phyloP scores from a whole-genome alignment of 2,888 invertebrate species.

The Orthosia incerta region DNA sequence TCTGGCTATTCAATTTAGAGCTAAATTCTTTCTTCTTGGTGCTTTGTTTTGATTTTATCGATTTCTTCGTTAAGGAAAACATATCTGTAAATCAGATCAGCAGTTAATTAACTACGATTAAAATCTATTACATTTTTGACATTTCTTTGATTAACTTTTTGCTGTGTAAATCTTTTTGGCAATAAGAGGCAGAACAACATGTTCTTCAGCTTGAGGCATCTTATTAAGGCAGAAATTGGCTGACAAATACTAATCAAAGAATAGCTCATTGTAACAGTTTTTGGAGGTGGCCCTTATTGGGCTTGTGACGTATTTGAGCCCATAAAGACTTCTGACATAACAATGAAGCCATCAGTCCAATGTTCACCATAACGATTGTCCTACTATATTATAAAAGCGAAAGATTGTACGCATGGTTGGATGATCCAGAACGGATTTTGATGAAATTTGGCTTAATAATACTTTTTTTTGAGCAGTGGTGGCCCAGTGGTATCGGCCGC shows the following conservation, averaged over 20 bases:
- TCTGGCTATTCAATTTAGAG: slow-evolving; percentile 38
- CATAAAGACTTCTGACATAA: slow-evolving; percentile 17
- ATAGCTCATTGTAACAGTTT: slow-evolving; percentile 39
- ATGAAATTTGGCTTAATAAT: no score
- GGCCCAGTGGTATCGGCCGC: no score
- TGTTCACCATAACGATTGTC: neutral
- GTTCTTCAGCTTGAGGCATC: neutral
- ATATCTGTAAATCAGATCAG: neutral
- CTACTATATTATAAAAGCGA: no score
- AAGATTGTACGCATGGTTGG: no score
- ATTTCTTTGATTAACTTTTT: neutral
- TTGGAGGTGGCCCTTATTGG: slow-evolving; percentile 30
- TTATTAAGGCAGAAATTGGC: no score
- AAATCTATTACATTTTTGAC: neutral
- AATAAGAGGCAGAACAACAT: neutral
- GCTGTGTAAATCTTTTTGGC: neutral
- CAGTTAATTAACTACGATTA: slow-evolving; percentile 4
- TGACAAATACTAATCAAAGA: no score
- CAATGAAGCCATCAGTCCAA: slow-evolving; percentile 9
- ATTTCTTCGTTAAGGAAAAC: slow-evolving; percentile 37
- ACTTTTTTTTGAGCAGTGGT: no score
- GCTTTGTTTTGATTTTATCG: slow-evolving; percentile 30
- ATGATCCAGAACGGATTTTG: no score
- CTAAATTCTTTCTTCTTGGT: slow-evolving; percentile 24
- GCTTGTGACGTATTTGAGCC: slow-evolving; percentile 32